A percentile compares a stretch with the other conserved stretches of the same genome.
These are phyloP conservation scores for Trissolcus basalis DNA, from an alignment of 1,140 invertebrate species.

Conservation along the genomic window DNA sequence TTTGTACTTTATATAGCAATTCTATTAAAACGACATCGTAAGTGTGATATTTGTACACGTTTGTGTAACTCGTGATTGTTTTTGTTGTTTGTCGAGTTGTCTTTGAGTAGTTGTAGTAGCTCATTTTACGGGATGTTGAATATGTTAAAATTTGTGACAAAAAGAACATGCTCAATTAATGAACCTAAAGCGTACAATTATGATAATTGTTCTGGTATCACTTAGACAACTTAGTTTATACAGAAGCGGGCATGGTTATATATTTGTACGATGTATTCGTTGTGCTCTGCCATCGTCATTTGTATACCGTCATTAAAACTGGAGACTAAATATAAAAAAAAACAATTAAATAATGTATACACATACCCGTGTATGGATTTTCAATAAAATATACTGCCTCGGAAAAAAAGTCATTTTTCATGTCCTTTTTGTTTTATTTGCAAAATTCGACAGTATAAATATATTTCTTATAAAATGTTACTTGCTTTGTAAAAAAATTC, in stretches of 20 bases:
- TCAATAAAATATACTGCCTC: slow-evolving; percentile 3
- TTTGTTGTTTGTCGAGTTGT: not conserved
- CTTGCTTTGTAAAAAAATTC: no score
- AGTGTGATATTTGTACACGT: no score
- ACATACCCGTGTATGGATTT: not conserved
- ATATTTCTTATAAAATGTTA: not conserved
- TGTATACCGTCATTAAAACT: slow-evolving; percentile 12
- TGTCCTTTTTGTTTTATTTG: not conserved
- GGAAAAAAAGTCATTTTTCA: not conserved
- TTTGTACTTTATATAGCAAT: no score
- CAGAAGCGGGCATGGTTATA: slow-evolving; percentile 18
- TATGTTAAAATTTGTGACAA: not conserved
- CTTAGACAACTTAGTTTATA: slow-evolving; percentile 14
- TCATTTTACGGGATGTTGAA: not conserved
- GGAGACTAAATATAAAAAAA: not conserved
- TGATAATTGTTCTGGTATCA: slow-evolving; percentile 14
- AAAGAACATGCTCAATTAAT: slow-evolving; percentile 26
- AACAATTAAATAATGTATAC: not conserved
- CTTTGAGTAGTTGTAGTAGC: not conserved
- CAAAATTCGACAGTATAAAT: not conserved
- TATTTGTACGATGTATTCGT: slow-evolving; percentile 39
- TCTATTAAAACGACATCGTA: no score
- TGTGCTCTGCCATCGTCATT: slow-evolving; percentile 28
- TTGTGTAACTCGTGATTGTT: no score
- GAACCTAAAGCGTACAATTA: slow-evolving; percentile 22